Base-by-base conservation (phyloP, 2,888 invertebrate species). In the Cabera pusaria region DNA sequence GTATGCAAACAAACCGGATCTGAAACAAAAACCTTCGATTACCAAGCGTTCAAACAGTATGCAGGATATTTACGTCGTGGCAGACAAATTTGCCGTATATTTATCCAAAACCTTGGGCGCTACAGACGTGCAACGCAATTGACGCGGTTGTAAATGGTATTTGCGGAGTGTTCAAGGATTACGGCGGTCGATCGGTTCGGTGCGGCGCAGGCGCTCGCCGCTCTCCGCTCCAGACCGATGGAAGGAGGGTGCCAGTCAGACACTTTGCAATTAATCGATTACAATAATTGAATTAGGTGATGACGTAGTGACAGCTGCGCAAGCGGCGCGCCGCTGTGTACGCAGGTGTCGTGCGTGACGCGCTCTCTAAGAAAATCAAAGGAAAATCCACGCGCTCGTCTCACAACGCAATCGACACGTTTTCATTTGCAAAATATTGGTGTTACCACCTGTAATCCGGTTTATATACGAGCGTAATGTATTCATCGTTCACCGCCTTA, bases 261-360 rank as follows among this genome's bases (percentile, higher is more conserved):
- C 73, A 65, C 71, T 76, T 72, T 71, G 64, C 72, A 75, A 79
- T 78, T 81, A 79, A 76, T 83, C 74, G 77, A 83, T 82, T 80
- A 77, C 67, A 80, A 74, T 80, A 79, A 78, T 74, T 75, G 64
- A 72, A 75, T 71, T 72, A 77, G 65, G 60, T 55, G 66, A 67
- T 81, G 83, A 82, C 84, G 82, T 74, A 72, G 71, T 54, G 72
- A 66, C 85, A 84, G 81, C 80, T 83, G 83, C 76, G 78, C 78
- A 75, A 75, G 76, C 81, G 72, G 49, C 66, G 49, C 44, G 56
- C 49, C 48, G 56, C 57, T 72, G 74, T 83, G 59, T 83, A 69
- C 73, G 71, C 85, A 85, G 79, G 75, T 84, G 84, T 50, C 54
- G 34, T 29, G 49, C 44, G 64, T 72, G 72, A 71, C 72, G 71